These are phyloP conservation scores for Malacosoma neustria DNA, from an alignment of 2,888 invertebrate species.

Conservation along the genomic window DNA sequence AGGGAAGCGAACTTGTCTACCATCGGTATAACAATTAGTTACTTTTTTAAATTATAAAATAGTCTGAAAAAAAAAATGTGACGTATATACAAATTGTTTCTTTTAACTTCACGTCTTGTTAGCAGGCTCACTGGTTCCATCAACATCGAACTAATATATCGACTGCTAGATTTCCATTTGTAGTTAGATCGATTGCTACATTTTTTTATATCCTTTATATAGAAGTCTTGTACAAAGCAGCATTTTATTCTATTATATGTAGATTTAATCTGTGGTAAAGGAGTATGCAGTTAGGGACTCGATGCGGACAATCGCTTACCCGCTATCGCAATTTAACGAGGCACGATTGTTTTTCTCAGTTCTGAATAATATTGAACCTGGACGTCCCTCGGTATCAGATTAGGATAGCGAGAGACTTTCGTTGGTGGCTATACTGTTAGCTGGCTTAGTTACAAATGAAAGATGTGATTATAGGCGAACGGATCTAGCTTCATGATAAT, in stretches of 20 bases:
- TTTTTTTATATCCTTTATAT: constrained; percentile 7
- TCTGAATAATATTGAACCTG: constrained; percentile 72
- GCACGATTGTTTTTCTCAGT: constrained; percentile 72
- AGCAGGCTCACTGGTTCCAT: constrained; percentile 52
- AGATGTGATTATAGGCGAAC: constrained; percentile 66
- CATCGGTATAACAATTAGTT: constrained; percentile 23
- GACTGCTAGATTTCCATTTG: constrained; percentile 44
- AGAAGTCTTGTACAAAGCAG: constrained; percentile 5
- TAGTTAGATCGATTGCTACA: constrained; percentile 42
- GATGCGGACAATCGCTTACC: constrained; percentile 53
- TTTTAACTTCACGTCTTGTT: constrained; percentile 57
- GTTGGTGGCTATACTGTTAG: constrained; percentile 57
- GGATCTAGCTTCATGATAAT: constrained; percentile 69
- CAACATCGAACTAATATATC: constrained; percentile 58
- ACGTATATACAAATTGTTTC: constrained; percentile 49
- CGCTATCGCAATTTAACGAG: constrained; percentile 69
- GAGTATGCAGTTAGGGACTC: constrained; percentile 37
- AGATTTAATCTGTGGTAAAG: constrained; percentile 15
- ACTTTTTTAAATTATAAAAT: constrained; percentile 24
- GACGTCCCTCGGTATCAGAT: constrained; percentile 60
- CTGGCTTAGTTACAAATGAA: constrained; percentile 66
- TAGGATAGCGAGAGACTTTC: constrained; percentile 69
- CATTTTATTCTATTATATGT: constrained; percentile 4
- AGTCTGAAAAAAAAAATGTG: too few relatives aligned
- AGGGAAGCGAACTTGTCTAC: too few relatives aligned